These are phyloP conservation scores for Listronotus oregonensis DNA, from an alignment of 1,140 invertebrate species.

Conservation along the genomic window DNA sequence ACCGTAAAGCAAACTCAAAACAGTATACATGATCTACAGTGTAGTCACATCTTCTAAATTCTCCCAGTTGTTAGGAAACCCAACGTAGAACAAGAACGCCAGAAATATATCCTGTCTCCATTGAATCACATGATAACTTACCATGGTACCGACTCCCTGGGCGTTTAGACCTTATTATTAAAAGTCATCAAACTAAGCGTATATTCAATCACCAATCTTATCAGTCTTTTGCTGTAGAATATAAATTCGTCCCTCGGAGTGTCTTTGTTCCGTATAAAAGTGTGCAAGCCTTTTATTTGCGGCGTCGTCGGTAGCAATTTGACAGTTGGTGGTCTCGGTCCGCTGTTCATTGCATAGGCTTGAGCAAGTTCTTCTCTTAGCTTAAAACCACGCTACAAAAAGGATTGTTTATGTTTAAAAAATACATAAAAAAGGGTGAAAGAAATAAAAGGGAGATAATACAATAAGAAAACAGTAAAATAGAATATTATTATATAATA, in stretches of 20 bases:
- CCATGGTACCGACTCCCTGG: slow-evolving; percentile 84
- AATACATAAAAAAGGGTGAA: slow-evolving; percentile 28
- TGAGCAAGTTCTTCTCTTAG: slow-evolving; percentile 85
- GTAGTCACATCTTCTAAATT: no score
- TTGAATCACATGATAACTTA: no score
- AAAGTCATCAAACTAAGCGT: slow-evolving; percentile 91
- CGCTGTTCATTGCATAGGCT: slow-evolving; percentile 76
- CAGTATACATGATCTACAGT: no score
- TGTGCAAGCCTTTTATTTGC: slow-evolving; percentile 86
- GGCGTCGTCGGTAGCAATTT: slow-evolving; percentile 87
- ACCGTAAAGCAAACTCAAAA: no score
- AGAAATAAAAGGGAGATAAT: no score
- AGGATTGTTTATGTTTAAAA: no score
- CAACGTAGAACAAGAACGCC: no score
- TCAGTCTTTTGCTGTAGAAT: slow-evolving; percentile 97
- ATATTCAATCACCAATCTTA: slow-evolving; percentile 95
- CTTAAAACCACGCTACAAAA: slow-evolving; percentile 85
- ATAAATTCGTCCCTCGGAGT: slow-evolving; percentile 97
- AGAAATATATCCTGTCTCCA: no score
- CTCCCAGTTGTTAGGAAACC: no score
- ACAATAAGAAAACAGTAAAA: no score
- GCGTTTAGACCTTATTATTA: slow-evolving; percentile 79
- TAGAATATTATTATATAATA: no score
- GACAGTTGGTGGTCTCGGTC: slow-evolving; percentile 84
- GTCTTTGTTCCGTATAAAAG: slow-evolving; percentile 89